Evolutionary conservation across 1,140 invertebrate genomes (phyloP), one percentile per base, ranked within the genome.

Genomic region (Drosophila pandora): DNA sequence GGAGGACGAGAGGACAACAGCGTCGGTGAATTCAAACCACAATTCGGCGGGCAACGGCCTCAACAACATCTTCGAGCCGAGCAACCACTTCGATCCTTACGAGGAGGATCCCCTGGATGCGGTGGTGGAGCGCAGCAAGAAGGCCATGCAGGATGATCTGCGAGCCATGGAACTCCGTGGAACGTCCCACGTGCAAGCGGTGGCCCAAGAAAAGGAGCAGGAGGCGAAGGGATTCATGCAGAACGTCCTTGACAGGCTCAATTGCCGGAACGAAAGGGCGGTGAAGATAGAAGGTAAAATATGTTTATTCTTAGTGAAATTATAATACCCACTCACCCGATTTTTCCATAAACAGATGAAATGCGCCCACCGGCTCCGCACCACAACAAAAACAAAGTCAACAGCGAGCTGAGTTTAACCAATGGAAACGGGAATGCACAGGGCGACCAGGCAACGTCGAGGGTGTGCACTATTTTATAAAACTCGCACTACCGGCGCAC

Each of bases 401-500:
- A 89, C 58, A 89, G 79, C 69, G 84, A 89, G 76, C 37, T 88
- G 39, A 88, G 83, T 49, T 54, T 88, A 49, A 81, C 56, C 60
- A 88, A 88, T 48, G 82, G 82, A 8, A 58, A 57, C 13, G 41
- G 39, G 12, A 53, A 67, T 65, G 78, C 53, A 23, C 62, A 60
- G 30, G 80, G 56, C 23, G 75, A 83, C 34, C 74, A 88, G 43
- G 82, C 90, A 49, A 79, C 90, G 57, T 91, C 90, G 30, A 83
- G 90, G 58, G 90, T 91, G 32, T 91, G 90, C 90, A 90, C 90
- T 48, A 91, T 91, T 70, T 90, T 91, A 90, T 91, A 91, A 83
- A 72, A 82, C 23, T 21, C 45, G 65, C 65, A 82, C 61, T 53
- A 45, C 9, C 22, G 32, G 8, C 41, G 47, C 68, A 75, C 79